Conservation (phyloP, 2,888 invertebrate species). For the Cataglyphis albicans region DNA sequence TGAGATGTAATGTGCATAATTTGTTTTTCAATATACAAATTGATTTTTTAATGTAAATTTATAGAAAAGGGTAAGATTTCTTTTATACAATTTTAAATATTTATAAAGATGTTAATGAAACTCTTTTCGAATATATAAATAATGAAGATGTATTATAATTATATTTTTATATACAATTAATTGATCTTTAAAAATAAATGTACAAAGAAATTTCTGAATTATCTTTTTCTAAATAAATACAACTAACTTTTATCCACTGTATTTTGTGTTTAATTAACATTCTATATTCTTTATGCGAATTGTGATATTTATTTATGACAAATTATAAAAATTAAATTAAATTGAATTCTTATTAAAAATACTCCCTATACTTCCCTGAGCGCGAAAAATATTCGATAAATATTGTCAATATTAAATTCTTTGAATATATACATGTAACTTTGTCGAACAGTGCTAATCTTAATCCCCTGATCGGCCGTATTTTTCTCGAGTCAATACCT, state of each 20-base stretch:
- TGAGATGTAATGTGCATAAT: too few relatives aligned
- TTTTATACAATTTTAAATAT: neutral
- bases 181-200: neutral
- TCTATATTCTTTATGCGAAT: neutral
- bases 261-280: too few relatives aligned
- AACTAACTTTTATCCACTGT: too few relatives aligned
- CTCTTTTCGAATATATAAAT: neutral
- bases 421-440: neutral
- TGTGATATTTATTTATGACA: neutral
- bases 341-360: neutral
- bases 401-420: neutral
- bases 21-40: neutral
- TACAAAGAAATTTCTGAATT: neutral
- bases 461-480: neutral
- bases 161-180: neutral
- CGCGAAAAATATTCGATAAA: neutral
- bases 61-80: too few relatives aligned
- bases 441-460: neutral
- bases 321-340: neutral
- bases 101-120: neutral
- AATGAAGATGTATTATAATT: neutral
- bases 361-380: neutral
- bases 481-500: slow-evolving; percentile 56
- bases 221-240: neutral
- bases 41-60: neutral